Conservation (phyloP, 2,797 vertebrate species). For the Mormyrops boulengeri region DNA sequence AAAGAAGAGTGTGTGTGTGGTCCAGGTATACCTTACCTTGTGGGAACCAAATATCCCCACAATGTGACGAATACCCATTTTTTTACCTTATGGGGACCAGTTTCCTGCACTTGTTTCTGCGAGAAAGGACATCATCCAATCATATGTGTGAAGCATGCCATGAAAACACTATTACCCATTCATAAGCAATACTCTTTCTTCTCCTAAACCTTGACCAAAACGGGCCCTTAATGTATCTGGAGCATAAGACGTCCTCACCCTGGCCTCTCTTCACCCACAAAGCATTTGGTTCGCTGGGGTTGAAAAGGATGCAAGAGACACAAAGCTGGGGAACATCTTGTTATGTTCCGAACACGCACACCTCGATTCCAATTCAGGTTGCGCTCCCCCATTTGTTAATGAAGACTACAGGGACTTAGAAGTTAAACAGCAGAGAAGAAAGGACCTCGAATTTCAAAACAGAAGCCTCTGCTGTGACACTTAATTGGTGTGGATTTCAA, state of each 20-base stretch:
- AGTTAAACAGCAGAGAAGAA: constrained; percentile 25
- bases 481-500: constrained; percentile 43
- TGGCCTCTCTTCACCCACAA: not conserved
- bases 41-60: too few relatives aligned
- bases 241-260: not conserved
- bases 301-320: constrained; percentile 15
- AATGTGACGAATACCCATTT: too few relatives aligned
- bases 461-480: constrained; percentile 25
- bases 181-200: not conserved
- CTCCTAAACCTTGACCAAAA: not conserved
- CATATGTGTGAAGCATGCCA: not conserved
- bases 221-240: not conserved
- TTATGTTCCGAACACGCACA: constrained; percentile 18
- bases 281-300: not conserved
- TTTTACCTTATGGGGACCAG: too few relatives aligned
- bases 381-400: constrained; percentile 37
- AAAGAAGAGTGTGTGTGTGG: not conserved
- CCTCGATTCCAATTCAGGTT: constrained; percentile 34
- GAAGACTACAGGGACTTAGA: constrained; percentile 37
- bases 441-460: constrained; percentile 33
- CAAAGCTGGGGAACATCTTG: not conserved
- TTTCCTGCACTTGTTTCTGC: not conserved
- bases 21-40: too few relatives aligned
- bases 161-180: not conserved
- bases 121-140: not conserved